Percentiles rank a stretch among this genome's conserved stretches.
Conservation (phyloP, 2,113 vertebrate genomes). For the Empidonax alnorum region DNA sequence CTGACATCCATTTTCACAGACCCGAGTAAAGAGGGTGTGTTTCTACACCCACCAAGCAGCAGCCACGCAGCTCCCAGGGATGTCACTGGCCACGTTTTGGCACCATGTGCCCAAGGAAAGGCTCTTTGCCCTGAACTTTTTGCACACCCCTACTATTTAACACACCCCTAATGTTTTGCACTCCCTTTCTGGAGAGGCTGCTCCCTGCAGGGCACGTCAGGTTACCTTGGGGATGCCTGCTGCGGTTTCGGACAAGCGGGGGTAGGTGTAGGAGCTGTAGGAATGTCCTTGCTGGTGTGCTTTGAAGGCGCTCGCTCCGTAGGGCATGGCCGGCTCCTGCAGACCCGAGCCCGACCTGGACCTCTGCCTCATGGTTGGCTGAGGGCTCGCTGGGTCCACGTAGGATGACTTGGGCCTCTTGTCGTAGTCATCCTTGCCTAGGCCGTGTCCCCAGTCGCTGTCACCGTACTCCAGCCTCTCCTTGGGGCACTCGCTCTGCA, state of each 20-base stretch:
- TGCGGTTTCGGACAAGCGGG: constrained; percentile 88
- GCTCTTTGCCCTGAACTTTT: neutral
- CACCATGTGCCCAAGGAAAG: rapidly evolving
- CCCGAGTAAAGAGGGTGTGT: rapidly evolving
- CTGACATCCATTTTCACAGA: neutral
- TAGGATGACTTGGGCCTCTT: constrained; percentile 95
- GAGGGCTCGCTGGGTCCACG: constrained; percentile 88
- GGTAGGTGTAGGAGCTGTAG: constrained; percentile 98
- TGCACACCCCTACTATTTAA: rapidly evolving
- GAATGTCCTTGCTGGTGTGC: constrained; percentile 88
- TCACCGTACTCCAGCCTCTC: constrained; percentile 89
- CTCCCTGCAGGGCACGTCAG: neutral
- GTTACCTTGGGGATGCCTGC: constrained; percentile 91
- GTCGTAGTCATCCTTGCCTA: constrained; percentile 87
- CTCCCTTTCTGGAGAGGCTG: neutral
- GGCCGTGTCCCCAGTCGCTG: constrained; percentile 85
- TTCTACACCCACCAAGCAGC: neutral
- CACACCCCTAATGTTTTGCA: neutral
- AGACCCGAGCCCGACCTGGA: constrained; percentile 94
- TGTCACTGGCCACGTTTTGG: rapidly evolving
- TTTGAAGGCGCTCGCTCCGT: constrained; percentile 87
- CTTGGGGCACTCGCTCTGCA: constrained; percentile 84
- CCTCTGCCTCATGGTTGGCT: constrained; percentile 91
- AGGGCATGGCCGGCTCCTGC: constrained; percentile 91
- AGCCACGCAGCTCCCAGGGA: rapidly evolving